Percentiles rank a stretch among this genome's conserved stretches.
Conservation (phyloP, 2,888 invertebrate species). For the Mimumesa dahlbomi region DNA sequence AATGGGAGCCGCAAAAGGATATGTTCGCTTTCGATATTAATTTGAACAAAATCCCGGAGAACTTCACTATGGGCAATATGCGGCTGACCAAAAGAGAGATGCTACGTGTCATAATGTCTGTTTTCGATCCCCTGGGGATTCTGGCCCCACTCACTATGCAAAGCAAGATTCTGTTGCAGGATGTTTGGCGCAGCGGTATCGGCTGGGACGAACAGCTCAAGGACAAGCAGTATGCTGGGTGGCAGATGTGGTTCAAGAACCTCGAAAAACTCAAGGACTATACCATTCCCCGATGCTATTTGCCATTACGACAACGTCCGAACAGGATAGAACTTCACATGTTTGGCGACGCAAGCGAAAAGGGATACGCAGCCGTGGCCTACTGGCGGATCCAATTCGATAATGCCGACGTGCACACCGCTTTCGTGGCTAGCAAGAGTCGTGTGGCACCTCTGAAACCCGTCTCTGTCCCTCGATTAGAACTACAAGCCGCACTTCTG, state of each 20-base stretch:
- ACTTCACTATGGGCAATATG: neutral
- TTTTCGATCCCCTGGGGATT: slow-evolving; percentile 69
- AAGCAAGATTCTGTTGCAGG: slow-evolving; percentile 61
- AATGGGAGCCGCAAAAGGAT: neutral
- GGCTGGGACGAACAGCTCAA: slow-evolving; percentile 51
- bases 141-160: slow-evolving; percentile 54
- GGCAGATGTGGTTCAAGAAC: slow-evolving; percentile 51
- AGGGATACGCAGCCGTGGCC: neutral
- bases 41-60: neutral
- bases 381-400: neutral
- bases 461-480: neutral
- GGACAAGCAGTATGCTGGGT: slow-evolving; percentile 30
- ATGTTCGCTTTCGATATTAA: neutral
- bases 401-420: neutral
- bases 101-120: slow-evolving; percentile 59
- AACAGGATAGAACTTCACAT: neutral
- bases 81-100: slow-evolving; percentile 47
- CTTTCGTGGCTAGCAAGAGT: neutral
- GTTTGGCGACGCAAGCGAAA: slow-evolving; percentile 1
- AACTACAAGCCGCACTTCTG: too few species aligned
- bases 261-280: neutral
- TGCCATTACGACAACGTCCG: neutral
- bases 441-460: slow-evolving; percentile 6
- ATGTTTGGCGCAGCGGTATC: slow-evolving; percentile 58
- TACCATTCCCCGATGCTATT: neutral